A percentile compares a stretch with the other conserved stretches of the same genome.
These are phyloP conservation scores for Nasonia vitripennis DNA, from an alignment of 1,140 invertebrate species.

Conservation along the genomic window DNA sequence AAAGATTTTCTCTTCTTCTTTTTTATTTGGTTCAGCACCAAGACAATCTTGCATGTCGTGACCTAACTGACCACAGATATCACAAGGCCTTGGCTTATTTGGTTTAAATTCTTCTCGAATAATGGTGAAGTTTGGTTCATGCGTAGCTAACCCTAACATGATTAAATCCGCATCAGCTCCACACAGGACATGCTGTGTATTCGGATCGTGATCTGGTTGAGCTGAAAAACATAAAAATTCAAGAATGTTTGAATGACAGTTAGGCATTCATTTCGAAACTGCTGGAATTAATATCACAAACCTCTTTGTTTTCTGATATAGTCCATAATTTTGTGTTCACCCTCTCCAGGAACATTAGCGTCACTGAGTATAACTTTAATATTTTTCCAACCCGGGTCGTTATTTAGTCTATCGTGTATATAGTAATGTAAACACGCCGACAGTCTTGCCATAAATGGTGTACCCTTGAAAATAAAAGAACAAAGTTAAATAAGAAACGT, in stretches of 20 bases:
- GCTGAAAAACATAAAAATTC: slow-evolving; percentile 74
- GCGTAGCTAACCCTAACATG: slow-evolving; percentile 98
- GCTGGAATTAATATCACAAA: slow-evolving; percentile 58
- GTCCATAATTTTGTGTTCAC: slow-evolving; percentile 99
- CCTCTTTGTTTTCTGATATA: slow-evolving; percentile 96
- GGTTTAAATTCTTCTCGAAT: slow-evolving; percentile 99
- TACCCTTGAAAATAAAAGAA: slow-evolving; percentile 80
- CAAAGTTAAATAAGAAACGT: slow-evolving; percentile 11
- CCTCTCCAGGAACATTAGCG: slow-evolving; percentile 98
- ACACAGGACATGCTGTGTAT: slow-evolving; percentile 97
- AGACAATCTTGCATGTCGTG: slow-evolving; percentile 98
- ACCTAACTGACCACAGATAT: slow-evolving; percentile 95
- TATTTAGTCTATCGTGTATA: slow-evolving; percentile 95
- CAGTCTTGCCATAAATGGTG: slow-evolving; percentile 97
- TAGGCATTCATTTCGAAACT: not conserved
- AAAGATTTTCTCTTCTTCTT: slow-evolving; percentile 77
- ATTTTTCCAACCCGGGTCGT: slow-evolving; percentile 95
- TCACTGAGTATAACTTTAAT: slow-evolving; percentile 98
- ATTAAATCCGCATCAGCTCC: slow-evolving; percentile 99
- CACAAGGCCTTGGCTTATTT: slow-evolving; percentile 96
- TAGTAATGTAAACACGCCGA: slow-evolving; percentile 97
- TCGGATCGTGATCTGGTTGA: slow-evolving; percentile 97
- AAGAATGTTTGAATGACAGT: not conserved
- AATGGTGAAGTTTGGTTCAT: slow-evolving; percentile 99
- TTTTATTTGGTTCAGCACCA: slow-evolving; percentile 78